Base-by-base conservation (phyloP, 2,113 vertebrate genomes). In the Potamarius usumacintae region DNA sequence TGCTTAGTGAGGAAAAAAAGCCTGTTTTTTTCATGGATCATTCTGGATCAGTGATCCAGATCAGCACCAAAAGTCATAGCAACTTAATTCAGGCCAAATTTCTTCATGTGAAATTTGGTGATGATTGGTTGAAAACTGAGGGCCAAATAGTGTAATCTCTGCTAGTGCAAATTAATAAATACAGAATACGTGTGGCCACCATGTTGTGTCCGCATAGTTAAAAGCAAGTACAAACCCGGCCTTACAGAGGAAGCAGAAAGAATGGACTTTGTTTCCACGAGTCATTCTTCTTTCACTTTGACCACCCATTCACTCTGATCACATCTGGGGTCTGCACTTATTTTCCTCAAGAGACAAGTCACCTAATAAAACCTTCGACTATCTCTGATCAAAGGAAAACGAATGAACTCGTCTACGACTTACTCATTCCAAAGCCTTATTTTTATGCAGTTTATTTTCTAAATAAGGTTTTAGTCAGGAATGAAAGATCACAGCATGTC, bases 311-410 rank as follows among this genome's bases (percentile, higher is more conserved):
- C 42, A 42, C 42, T 42, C 34, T 42, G 34, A 42, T 42, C 34
- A 42, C 34, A 57, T 48, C n/a, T 0, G 48, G 58, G 78, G 27
- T 62, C 63, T 65, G 83, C 34, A 76, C 58, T 12, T 72, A 82
- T 84, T 90, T 34, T 34, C 42, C 58, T 77, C 11, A 89, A 88
- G 79, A 48, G 52, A 79, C 77, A 69, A 76, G 89, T 93, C 85
- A 81, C 91, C 90, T 92, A 91, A 90, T 91, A 93, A 93, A 82
- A 82, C 34, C 90, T 60, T 6, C 4, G 34, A 77, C 87, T 60
- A 78, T 30, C 53, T 71, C 48, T 62, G 60, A 84, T 86, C 30
- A 55, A 88, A 86, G 67, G 63, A 85, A 89, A 72, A 18, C 4
- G 53, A 83, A 87, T 10, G 57, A 78, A 77, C 69, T 65, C 81